Percentiles rank a stretch among this genome's conserved stretches.
phyloP scores from a whole-genome alignment of 2,888 invertebrate genomes.

The Temnothorax rugatulus region DNA sequence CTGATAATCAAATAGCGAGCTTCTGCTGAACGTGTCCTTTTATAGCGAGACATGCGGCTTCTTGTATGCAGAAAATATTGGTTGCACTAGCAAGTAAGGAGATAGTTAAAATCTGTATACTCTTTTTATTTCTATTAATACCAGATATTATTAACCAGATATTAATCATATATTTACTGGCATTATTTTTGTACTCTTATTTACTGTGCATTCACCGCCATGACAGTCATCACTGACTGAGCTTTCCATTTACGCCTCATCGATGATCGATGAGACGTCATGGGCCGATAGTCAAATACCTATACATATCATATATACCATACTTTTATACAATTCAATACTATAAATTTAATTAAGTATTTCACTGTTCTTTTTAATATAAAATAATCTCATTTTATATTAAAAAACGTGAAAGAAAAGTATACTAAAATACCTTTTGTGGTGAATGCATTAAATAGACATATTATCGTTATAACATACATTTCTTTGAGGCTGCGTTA shows the following conservation, averaged over 20 bases:
- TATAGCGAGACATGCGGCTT: background rate
- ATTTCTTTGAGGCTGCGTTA: background rate
- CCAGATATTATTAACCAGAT: background rate
- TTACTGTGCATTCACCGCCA: background rate
- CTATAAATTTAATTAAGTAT: background rate
- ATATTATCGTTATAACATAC: background rate
- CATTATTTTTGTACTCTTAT: background rate
- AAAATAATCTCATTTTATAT: constrained; percentile 7
- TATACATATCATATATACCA: background rate
- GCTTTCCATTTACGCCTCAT: background rate
- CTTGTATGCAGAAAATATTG: background rate
- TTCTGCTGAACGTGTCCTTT: background rate
- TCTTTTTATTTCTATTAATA: background rate
- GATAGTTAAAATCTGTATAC: background rate
- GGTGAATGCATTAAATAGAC: background rate
- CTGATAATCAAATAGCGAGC: background rate
- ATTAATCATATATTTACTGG: too few relatives aligned
- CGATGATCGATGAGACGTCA: background rate
- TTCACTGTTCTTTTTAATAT: background rate
- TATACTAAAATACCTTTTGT: background rate
- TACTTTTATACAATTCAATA: background rate
- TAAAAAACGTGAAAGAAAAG: background rate
- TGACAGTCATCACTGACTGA: background rate
- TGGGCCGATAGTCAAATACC: background rate
- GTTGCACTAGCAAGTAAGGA: background rate